Base-by-base conservation (phyloP, 1,140 invertebrate species). In the Mercenaria mercenaria region DNA sequence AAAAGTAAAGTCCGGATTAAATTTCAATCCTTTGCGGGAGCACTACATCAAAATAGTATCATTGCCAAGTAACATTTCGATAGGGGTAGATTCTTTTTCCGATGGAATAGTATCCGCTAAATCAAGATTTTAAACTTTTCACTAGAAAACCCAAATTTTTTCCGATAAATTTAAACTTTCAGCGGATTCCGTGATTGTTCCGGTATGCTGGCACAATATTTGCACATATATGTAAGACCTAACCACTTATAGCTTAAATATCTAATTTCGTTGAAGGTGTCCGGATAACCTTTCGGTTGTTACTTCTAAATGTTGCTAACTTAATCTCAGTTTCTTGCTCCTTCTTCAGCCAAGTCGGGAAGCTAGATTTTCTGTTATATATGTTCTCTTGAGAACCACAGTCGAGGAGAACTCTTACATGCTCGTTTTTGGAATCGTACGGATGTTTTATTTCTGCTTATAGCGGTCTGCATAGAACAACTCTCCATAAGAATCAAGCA, bases 361-460 rank as follows among this genome's bases (percentile, higher is more conserved):
- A 26, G 90, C 90, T 56, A 88, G 23, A 34, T n/a, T n/a, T 56
- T 91, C 50, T 50, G 90, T 82, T 26, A 88, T 77, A 67, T 88
- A 91, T 47, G 90, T n/a, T 77, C n/a, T 84, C 69, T 47, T 88
- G 80, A 4, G 86, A 91, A 50, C 90, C 85, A 23, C 50, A 88
- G 26, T 91, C 90, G 29, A 91, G 59, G 8, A 91, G 34, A 41
- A 91, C 1, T 26, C 79, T 67, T 4, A 64, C 79, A 47, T 10
- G 26, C 37, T 82, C 3, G 20, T 39, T 34, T 15, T 18, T 26
- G 18, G 18, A 18, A 0, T n/a, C 11, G 8, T 29, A 43, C 6
- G 26, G 23, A 52, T 85, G 85, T 32, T 18, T 50, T n/a, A 90
- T 41, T 43, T 81, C 77, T 67, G 77, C n/a, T 34, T 26, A 47